phyloP scores from a whole-genome alignment of 1,140 invertebrate species.

The Drosophila santomea region DNA sequence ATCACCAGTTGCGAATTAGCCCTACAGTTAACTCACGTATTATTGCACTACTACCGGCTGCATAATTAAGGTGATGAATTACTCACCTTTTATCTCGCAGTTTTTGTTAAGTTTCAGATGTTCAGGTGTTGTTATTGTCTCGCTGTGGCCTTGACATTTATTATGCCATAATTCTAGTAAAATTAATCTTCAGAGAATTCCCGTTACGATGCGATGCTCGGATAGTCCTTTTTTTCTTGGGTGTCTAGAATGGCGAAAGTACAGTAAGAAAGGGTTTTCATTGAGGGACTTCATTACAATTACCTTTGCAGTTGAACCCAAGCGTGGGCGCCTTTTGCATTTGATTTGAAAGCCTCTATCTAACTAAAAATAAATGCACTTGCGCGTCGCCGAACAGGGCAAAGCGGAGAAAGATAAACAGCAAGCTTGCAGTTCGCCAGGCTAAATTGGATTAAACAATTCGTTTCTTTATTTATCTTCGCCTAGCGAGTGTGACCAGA shows the following conservation, averaged over 20 bases:
- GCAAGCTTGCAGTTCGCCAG: neutral
- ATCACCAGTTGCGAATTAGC: constrained; percentile 8
- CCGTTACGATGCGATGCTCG: too few relatives aligned
- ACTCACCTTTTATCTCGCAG: constrained; percentile 30
- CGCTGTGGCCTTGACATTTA: constrained; percentile 19
- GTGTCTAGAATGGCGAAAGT: neutral
- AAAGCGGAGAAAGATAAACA: neutral
- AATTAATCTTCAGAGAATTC: neutral
- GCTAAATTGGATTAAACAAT: constrained; percentile 38
- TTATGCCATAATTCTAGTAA: neutral
- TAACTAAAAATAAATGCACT: constrained; percentile 7
- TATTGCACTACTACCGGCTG: constrained; percentile 4
- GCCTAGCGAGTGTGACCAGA: neutral
- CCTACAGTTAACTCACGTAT: constrained; percentile 4
- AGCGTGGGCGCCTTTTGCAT: neutral
- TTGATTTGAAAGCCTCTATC: too few relatives aligned
- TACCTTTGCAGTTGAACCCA: constrained; percentile 1
- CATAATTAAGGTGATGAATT: constrained; percentile 4
- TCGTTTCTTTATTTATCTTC: constrained; percentile 17
- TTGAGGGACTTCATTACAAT: constrained; percentile 6
- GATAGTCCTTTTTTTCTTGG: neutral
- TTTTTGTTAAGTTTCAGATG: neutral
- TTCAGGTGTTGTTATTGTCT: neutral
- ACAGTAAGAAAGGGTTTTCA: constrained; percentile 1
- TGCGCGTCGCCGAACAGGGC: neutral